Base-by-base conservation (phyloP, 2,797 vertebrate genomes). In the Holocentrus rufus region DNA sequence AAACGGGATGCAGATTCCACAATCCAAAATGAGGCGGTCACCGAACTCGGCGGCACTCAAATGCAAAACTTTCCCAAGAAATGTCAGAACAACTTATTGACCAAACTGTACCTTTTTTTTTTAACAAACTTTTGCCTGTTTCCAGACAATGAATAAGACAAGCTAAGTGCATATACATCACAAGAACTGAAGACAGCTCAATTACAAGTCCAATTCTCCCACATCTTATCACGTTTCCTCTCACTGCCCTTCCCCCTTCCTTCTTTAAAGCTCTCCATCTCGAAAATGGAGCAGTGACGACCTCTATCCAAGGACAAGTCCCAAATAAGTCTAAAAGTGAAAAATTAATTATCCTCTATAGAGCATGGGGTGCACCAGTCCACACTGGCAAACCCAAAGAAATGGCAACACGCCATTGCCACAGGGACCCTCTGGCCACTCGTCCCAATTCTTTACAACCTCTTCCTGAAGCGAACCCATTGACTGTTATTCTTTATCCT, bases 241-340 rank as follows among this genome's bases (percentile, higher is more conserved):
- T 17, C 50, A 36, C 31, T 22, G 22, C 56, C 44, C 52, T 20
- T n/a, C 39, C 17, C 18, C 23, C 14, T 10, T 2, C 1, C 36
- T 10, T 60, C 54, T 54, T 47, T 69, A 73, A 77, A 56, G 54
- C 54, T 36, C 55, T 63, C 20, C 39, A 66, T 85, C 74, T 84
- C 54, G 76, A 57, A 85, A 91, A 83, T 87, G 31, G 85, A 88
- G 68, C 84, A 87, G 76, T 14, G 14, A 68, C 54, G 77, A 91
- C 90, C 89, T 92, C 85, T 39, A 79, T 83, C 76, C 86, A 88
- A 89, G 87, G 87, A 89, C 89, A 83, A 90, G 90, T 80, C 87
- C 91, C 62, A 90, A 91, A 93, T 92, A 90, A 87, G 85, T 92
- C 86, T 87, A 71, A 87, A 83, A 72, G 77, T 88, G 84, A 91